These are phyloP conservation scores for Oceanites oceanicus DNA, from an alignment of 2,113 vertebrate species.

Conservation along the genomic window DNA sequence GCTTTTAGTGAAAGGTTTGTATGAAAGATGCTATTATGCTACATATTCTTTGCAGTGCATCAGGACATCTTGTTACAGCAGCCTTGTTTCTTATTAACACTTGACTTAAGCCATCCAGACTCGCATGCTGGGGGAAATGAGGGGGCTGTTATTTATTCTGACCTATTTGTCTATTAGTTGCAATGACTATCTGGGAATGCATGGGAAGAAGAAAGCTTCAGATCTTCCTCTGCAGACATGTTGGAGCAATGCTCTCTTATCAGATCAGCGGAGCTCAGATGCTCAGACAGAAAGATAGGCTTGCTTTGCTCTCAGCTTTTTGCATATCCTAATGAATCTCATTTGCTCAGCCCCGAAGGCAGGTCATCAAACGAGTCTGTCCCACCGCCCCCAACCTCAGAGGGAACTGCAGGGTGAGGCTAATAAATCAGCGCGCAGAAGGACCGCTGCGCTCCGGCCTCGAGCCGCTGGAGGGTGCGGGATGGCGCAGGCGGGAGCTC, in stretches of 20 bases:
- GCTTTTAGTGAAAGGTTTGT: conserved; percentile 27
- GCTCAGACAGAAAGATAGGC: conserved; percentile 55
- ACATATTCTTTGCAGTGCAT: background rate
- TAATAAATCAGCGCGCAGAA: conserved; percentile 13
- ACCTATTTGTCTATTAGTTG: conserved; percentile 41
- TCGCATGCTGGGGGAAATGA: background rate
- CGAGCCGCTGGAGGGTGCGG: background rate
- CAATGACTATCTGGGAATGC: conserved; percentile 35
- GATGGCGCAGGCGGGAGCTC: background rate
- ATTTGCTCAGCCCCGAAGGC: conserved; percentile 54
- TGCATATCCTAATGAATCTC: conserved; percentile 64
- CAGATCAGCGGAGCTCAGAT: conserved; percentile 49
- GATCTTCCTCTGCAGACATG: conserved; percentile 57
- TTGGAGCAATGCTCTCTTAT: conserved; percentile 22
- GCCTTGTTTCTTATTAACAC: conserved; percentile 45
- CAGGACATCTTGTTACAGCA: conserved; percentile 17
- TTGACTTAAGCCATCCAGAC: conserved; percentile 3
- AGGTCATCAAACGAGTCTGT: conserved; percentile 47
- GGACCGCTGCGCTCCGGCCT: background rate
- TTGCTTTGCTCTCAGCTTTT: conserved; percentile 17
- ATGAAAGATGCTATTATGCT: conserved; percentile 16
- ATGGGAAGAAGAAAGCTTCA: conserved; percentile 33
- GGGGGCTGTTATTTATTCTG: conserved; percentile 35
- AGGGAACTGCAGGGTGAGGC: conserved; percentile 11
- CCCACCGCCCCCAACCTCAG: background rate